phyloP scores from a whole-genome alignment of 2,888 invertebrate species.

The Dryadula phaetusa region DNA sequence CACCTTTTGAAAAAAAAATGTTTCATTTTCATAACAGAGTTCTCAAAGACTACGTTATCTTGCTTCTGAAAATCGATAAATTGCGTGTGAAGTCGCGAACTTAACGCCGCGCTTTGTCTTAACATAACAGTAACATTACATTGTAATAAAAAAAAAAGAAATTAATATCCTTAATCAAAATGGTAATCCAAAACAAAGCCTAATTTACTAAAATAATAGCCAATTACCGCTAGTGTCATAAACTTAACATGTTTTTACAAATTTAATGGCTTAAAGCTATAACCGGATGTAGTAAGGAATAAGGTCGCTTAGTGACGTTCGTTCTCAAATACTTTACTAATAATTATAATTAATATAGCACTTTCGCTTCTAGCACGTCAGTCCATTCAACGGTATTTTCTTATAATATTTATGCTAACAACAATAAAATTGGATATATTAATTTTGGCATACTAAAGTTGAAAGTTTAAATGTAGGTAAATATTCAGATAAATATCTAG shows the following conservation, averaged over 20 bases:
- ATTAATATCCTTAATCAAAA: not conserved
- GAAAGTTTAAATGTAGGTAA: too few species aligned
- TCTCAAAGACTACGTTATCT: too few species aligned
- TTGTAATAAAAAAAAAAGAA: too few species aligned
- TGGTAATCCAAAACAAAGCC: not conserved
- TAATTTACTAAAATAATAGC: not conserved
- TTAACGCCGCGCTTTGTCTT: too few species aligned
- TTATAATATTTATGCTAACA: not conserved
- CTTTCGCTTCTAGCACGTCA: conserved; percentile 7
- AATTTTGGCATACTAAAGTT: too few species aligned
- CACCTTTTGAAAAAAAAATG: too few species aligned
- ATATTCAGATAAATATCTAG: too few species aligned
- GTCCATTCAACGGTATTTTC: not conserved
- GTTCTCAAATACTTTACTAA: conserved; percentile 5
- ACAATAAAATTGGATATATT: not conserved
- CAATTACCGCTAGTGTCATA: not conserved
- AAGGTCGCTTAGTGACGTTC: conserved; percentile 6
- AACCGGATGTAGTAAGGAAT: conserved; percentile 9
- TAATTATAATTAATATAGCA: conserved; percentile 1
- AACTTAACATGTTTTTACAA: not conserved
- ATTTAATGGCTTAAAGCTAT: not conserved
- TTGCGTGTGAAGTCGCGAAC: too few species aligned
- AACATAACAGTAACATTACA: too few species aligned
- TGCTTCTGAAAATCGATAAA: too few species aligned
- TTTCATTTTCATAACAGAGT: too few species aligned